Conservation (phyloP, 1,140 invertebrate genomes). For the Pteromalus puparum region DNA sequence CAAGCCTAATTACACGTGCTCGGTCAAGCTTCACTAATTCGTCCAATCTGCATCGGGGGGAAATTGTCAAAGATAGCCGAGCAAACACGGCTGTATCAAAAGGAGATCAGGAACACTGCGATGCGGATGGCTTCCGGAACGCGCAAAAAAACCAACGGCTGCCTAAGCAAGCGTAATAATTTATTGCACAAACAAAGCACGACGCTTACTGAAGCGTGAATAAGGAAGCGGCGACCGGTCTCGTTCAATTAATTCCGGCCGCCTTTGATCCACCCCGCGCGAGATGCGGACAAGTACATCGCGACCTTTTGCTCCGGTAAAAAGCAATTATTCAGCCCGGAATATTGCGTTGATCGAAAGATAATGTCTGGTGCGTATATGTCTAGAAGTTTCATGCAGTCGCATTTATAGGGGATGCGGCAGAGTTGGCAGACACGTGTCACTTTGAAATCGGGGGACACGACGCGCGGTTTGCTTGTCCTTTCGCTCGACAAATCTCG, state of each 20-base stretch:
- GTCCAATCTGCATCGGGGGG: background rate
- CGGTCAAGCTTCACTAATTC: background rate
- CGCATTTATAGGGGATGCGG: slow-evolving; percentile 7
- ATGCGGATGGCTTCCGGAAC: background rate
- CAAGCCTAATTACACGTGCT: background rate
- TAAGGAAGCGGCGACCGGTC: slow-evolving; percentile 41
- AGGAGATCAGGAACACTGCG: background rate
- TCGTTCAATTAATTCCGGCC: slow-evolving; percentile 52
- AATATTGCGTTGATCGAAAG: background rate
- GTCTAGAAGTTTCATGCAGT: background rate
- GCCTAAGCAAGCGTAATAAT: slow-evolving; percentile 49
- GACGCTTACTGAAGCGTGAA: slow-evolving; percentile 45
- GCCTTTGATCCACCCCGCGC: slow-evolving; percentile 43
- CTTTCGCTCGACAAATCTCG: slow-evolving; percentile 55
- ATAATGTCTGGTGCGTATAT: background rate
- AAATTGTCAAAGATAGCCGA: slow-evolving; percentile 30
- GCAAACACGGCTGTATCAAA: slow-evolving; percentile 14
- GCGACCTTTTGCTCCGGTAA: slow-evolving; percentile 48
- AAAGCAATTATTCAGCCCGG: slow-evolving; percentile 59
- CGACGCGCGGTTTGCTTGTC: slow-evolving; percentile 41
- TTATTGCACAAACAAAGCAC: slow-evolving; percentile 53
- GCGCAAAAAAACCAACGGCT: slow-evolving; percentile 26
- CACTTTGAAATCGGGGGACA: slow-evolving; percentile 57
- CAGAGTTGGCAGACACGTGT: slow-evolving; percentile 54
- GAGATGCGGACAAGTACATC: background rate